Conservation (phyloP, 2,888 invertebrate species). For the Malthinus seriepunctatus region DNA sequence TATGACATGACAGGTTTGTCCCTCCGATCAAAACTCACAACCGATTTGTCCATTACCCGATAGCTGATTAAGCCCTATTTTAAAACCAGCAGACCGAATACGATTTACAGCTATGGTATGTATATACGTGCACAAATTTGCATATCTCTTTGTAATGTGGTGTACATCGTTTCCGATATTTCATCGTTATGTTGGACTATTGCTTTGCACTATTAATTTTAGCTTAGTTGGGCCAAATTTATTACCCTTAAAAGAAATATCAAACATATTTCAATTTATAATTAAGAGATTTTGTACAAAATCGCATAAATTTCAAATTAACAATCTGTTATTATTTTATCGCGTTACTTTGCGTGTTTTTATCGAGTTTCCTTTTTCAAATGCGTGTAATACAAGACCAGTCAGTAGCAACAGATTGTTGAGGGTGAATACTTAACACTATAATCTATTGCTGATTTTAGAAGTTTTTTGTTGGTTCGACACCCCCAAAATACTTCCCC, state of each 20-base stretch:
- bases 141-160: slow-evolving; percentile 35
- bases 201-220: slow-evolving; percentile 11
- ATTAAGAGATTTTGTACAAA: no score
- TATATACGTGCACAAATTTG: slow-evolving; percentile 34
- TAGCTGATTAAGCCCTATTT: slow-evolving; percentile 41
- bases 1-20: slow-evolving; percentile 38
- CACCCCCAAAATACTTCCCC: no score
- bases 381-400: no score
- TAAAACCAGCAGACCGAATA: slow-evolving; percentile 39
- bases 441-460: no score
- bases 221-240: neutral
- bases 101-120: slow-evolving; percentile 35
- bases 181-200: slow-evolving; percentile 15
- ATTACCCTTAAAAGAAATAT: slow-evolving; percentile 1
- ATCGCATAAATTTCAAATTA: no score
- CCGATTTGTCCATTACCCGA: slow-evolving; percentile 40
- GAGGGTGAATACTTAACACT: no score
- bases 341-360: no score
- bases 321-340: no score
- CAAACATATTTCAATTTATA: neutral
- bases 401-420: no score
- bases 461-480: no score
- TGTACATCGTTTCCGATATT: slow-evolving; percentile 20
- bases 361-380: no score
- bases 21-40: slow-evolving; percentile 35